Conservation (phyloP, 2,113 vertebrate species). For the Oreochromis tanganicae region DNA sequence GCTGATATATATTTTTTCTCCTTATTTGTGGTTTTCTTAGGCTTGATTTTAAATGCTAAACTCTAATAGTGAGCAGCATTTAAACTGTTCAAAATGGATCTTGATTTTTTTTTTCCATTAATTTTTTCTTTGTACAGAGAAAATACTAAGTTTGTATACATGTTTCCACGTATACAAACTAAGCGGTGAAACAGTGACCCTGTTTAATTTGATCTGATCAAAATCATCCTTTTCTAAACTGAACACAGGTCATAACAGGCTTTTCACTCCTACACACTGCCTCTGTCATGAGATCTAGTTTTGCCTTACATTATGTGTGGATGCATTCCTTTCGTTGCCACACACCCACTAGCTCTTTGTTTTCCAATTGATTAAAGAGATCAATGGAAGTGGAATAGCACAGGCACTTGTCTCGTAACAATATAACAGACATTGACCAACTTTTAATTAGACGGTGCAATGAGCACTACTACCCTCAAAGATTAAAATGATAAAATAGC, state of each 20-base stretch:
- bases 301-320: conserved; percentile 3
- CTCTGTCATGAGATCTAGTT: background rate
- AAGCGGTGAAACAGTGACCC: background rate
- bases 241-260: background rate
- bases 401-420: conserved; percentile 7
- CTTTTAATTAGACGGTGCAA: background rate
- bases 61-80: background rate
- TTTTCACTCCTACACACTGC: background rate
- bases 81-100: background rate
- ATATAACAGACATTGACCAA: background rate
- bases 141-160: background rate
- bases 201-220: background rate
- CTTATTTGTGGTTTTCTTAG: background rate
- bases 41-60: background rate
- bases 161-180: background rate
- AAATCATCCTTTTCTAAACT: background rate
- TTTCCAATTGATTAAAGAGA: conserved; percentile 42
- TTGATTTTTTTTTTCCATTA: background rate
- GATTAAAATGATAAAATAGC: background rate
- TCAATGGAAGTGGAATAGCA: conserved; percentile 21
- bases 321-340: background rate
- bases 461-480: background rate
- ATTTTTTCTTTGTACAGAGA: background rate
- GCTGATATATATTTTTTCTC: background rate
- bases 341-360: conserved; percentile 41